Evolutionary conservation across 2,113 vertebrate species (phyloP).

Genomic region (Willisornis vidua): DNA sequence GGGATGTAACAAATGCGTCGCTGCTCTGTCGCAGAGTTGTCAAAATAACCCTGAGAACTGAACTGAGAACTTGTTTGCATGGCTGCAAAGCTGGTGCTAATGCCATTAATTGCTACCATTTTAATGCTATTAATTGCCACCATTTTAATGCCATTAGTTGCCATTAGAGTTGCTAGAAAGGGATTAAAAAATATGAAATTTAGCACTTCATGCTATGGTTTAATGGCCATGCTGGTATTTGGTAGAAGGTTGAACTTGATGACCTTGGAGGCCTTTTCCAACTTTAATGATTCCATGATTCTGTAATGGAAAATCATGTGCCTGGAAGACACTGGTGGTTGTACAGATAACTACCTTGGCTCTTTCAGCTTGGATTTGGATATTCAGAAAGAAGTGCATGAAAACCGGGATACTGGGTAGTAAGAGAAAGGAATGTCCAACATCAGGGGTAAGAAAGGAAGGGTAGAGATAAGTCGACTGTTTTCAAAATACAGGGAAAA

Average conservation of each 20-base stretch:
- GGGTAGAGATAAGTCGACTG: not conserved
- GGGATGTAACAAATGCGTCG: not conserved
- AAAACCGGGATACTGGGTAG: not conserved
- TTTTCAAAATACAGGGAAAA: not conserved
- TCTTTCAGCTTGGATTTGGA: not conserved
- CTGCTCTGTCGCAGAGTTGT: not conserved
- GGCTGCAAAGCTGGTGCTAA: not conserved
- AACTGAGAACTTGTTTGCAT: not conserved
- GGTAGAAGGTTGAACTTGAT: rapidly evolving
- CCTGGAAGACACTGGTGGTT: not conserved
- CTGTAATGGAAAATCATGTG: not conserved
- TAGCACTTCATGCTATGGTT: not conserved
- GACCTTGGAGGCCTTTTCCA: not conserved
- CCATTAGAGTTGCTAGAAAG: not conserved
- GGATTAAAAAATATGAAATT: not conserved
- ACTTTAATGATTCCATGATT: not conserved
- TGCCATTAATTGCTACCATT: not conserved
- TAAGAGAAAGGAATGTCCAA: not conserved
- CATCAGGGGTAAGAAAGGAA: not conserved
- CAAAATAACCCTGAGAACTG: not conserved
- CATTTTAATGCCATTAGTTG: not conserved
- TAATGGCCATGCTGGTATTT: not conserved
- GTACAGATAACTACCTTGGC: not conserved
- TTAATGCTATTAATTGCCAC: not conserved
- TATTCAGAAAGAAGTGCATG: not conserved